These are phyloP conservation scores for Dendrolimus punctatus DNA, from an alignment of 1,140 invertebrate species.

Conservation along the genomic window DNA sequence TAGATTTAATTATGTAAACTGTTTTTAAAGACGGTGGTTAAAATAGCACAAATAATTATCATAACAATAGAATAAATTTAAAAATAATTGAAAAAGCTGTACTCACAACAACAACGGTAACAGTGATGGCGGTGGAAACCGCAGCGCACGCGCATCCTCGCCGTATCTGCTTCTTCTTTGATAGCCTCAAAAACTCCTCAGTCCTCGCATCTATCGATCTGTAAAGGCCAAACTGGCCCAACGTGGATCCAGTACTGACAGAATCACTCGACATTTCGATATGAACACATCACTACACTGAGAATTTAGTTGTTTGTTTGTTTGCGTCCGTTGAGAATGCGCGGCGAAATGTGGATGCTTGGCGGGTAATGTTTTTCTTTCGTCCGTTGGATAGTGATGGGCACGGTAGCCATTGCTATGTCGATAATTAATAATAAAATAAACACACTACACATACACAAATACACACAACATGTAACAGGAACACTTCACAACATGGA, in stretches of 20 bases:
- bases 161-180: conserved; percentile 46
- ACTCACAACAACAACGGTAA: conserved; percentile 59
- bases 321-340: conserved; percentile 27
- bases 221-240: conserved; percentile 58
- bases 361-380: conserved; percentile 43
- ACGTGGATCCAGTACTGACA: conserved; percentile 28
- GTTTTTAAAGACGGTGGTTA: neutral
- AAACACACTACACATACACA: no score
- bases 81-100: conserved; percentile 4
- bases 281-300: conserved; percentile 43
- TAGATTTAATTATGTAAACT: no score
- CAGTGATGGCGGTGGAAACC: conserved; percentile 51
- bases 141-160: conserved; percentile 60
- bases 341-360: conserved; percentile 48
- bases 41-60: conserved; percentile 1
- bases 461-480: no score
- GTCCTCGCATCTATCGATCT: conserved; percentile 55
- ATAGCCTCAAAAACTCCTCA: conserved; percentile 55
- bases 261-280: conserved; percentile 49
- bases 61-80: conserved; percentile 1
- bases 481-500: no score
- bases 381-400: conserved; percentile 39
- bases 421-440: no score
- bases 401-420: neutral
- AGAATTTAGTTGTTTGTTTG: conserved; percentile 16